These are phyloP conservation scores for Acleris sparsana DNA, from an alignment of 2,888 invertebrate genomes.

Conservation along the genomic window DNA sequence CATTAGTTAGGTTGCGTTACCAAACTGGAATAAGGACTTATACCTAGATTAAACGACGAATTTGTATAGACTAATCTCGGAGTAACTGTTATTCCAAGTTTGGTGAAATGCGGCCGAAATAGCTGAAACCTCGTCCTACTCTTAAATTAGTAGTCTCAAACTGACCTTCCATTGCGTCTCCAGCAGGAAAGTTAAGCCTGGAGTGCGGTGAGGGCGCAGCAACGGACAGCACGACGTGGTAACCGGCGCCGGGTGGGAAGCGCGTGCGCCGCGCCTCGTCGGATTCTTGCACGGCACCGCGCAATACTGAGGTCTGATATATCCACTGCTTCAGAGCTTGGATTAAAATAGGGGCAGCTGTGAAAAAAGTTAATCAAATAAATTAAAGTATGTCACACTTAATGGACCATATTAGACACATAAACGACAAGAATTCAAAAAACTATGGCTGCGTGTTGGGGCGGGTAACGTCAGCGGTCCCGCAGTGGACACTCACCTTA, in stretches of 20 bases:
- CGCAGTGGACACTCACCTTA: slow-evolving; percentile 81
- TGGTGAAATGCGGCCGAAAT: too few relatives aligned
- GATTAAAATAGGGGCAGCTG: slow-evolving; percentile 77
- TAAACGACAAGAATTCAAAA: too few relatives aligned
- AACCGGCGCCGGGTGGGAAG: slow-evolving; percentile 64
- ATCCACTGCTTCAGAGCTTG: slow-evolving; percentile 81
- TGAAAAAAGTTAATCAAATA: slow-evolving; percentile 1
- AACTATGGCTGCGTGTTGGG: slow-evolving; percentile 62
- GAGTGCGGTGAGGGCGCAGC: slow-evolving; percentile 91
- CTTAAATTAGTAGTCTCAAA: background rate
- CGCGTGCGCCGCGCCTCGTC: slow-evolving; percentile 63
- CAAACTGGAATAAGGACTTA: too few relatives aligned
- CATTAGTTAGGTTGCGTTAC: too few relatives aligned
- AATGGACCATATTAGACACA: too few relatives aligned
- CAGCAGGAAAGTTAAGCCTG: slow-evolving; percentile 87
- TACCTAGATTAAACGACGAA: too few relatives aligned
- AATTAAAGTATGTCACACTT: too few relatives aligned
- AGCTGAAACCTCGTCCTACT: too few relatives aligned
- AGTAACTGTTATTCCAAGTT: too few relatives aligned
- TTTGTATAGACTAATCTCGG: too few relatives aligned
- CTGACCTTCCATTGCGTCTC: slow-evolving; percentile 86
- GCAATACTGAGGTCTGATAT: slow-evolving; percentile 73
- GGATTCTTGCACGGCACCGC: slow-evolving; percentile 61
- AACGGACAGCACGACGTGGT: slow-evolving; percentile 89
- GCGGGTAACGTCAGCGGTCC: slow-evolving; percentile 52